Percentiles rank a stretch among this genome's conserved stretches.
Evolutionary conservation across 2,797 vertebrate species (phyloP).

Genomic region (Knipowitschia caucasica): DNA sequence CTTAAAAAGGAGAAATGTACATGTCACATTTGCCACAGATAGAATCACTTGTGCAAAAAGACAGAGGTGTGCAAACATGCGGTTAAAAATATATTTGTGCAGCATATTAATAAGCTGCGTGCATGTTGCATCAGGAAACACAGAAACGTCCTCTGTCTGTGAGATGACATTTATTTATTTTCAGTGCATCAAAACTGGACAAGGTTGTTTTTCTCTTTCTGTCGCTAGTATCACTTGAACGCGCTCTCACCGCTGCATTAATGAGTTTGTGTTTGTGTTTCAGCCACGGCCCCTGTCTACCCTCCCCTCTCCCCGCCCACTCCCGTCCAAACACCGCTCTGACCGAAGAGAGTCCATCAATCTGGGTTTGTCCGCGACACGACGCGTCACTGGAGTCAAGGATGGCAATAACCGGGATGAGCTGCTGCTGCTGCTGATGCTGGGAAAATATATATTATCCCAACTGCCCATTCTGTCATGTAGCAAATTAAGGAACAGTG

Average conservation of each 20-base stretch:
- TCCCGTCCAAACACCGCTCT: constrained; percentile 25
- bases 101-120: too few relatives aligned
- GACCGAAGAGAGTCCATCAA: constrained; percentile 29
- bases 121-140: too few relatives aligned
- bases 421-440: too few relatives aligned
- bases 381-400: constrained; percentile 24
- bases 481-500: too few relatives aligned
- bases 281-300: neutral
- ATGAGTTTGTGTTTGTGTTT: neutral
- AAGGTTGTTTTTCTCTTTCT: constrained; percentile 23
- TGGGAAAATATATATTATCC: neutral
- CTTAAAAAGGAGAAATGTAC: too few relatives aligned
- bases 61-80: too few relatives aligned
- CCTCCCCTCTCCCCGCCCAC: constrained; percentile 28
- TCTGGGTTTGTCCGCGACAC: constrained; percentile 22
- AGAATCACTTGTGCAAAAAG: too few relatives aligned
- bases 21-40: too few relatives aligned
- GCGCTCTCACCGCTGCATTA: neutral
- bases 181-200: constrained; percentile 8
- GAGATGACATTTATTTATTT: too few relatives aligned
- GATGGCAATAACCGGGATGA: neutral
- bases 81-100: too few relatives aligned
- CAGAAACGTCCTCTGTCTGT: too few relatives aligned
- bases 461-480: neutral
- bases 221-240: constrained; percentile 15